Conservation (phyloP, 2,797 vertebrate genomes). For the Manis pentadactyla region DNA sequence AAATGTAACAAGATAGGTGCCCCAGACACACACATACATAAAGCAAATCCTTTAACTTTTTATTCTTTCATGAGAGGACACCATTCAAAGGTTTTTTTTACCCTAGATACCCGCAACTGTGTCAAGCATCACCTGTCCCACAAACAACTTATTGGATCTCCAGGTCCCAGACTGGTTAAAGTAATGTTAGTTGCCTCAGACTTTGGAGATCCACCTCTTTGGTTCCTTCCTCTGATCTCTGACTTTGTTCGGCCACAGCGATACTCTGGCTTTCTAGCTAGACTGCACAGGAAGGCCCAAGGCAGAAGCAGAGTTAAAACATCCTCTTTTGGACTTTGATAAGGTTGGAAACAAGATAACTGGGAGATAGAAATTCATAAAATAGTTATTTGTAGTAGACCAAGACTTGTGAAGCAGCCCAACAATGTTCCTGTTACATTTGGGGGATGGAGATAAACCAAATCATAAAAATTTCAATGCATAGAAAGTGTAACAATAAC, state of each 20-base stretch:
- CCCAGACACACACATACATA: neutral
- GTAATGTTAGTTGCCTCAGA: neutral
- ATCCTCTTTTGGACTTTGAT: slow-evolving; percentile 19
- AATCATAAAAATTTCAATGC: neutral
- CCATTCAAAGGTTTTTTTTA: neutral
- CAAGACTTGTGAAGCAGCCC: neutral
- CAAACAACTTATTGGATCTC: neutral
- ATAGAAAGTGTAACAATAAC: neutral
- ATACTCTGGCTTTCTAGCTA: neutral
- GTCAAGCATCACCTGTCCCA: neutral
- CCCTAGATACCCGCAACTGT: neutral
- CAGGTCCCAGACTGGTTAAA: neutral
- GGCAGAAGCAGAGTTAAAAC: slow-evolving; percentile 33
- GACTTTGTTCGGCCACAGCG: neutral
- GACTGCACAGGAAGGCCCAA: neutral
- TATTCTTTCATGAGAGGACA: neutral
- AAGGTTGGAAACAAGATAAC: slow-evolving; percentile 40
- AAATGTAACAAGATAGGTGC: neutral
- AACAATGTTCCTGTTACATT: neutral
- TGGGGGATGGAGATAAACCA: neutral
- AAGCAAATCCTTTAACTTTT: slow-evolving; percentile 24
- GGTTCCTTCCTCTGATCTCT: neutral
- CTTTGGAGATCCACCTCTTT: neutral
- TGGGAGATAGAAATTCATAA: neutral
- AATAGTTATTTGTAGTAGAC: neutral